Evolutionary conservation across 1,140 invertebrate species (phyloP).

Genomic region (Zaprionus vittiger): DNA sequence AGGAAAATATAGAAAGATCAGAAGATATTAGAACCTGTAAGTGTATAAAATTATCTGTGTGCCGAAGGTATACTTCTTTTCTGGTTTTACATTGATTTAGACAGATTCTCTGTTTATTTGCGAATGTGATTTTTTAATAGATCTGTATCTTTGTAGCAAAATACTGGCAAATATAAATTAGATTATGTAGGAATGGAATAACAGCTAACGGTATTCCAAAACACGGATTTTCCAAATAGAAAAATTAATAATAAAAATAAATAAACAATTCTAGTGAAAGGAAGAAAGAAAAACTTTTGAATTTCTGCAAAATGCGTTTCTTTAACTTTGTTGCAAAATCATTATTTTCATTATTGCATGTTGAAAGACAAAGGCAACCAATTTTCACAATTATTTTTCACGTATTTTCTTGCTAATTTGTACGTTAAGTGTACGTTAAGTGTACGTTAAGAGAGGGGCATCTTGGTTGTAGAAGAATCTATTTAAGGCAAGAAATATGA

Average conservation of each 20-base stretch:
- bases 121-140: no score
- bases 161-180: no score
- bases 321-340: neutral
- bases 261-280: neutral
- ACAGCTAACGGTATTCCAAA: neutral
- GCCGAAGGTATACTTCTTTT: no score
- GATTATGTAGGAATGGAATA: no score
- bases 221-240: neutral
- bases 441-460: neutral
- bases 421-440: neutral
- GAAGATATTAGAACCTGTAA: no score
- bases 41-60: no score
- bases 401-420: neutral
- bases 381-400: neutral
- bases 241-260: no score
- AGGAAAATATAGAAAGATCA: no score
- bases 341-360: neutral
- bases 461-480: neutral
- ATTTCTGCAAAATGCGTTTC: neutral
- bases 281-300: neutral
- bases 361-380: conserved; percentile 2
- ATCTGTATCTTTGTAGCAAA: no score
- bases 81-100: no score
- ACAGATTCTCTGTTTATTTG: no score
- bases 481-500: no score